phyloP scores from a whole-genome alignment of 2,888 invertebrate species.

The Apodemia hepburni region DNA sequence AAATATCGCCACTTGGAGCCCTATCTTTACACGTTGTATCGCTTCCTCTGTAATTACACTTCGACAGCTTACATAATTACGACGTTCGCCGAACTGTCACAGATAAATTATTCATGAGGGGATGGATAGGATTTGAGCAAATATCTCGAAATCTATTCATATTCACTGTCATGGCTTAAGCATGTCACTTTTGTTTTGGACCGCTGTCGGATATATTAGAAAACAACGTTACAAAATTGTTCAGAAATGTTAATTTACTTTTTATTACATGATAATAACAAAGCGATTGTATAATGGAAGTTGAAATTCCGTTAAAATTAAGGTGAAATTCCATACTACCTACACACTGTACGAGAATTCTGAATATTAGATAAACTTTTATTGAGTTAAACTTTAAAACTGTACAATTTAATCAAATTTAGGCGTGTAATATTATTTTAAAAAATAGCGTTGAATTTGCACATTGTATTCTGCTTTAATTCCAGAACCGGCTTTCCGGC shows the following conservation, averaged over 20 bases:
- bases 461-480: no score
- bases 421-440: no score
- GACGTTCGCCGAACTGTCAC: slow-evolving; percentile 44
- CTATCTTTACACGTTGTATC: slow-evolving; percentile 37
- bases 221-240: neutral
- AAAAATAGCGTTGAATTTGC: no score
- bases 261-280: neutral
- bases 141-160: slow-evolving; percentile 48
- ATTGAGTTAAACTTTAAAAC: no score
- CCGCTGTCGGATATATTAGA: slow-evolving; percentile 3
- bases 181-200: slow-evolving; percentile 21
- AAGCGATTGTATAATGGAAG: no score
- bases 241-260: neutral
- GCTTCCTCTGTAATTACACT: slow-evolving; percentile 48
- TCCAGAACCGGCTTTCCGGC: no score
- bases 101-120: slow-evolving; percentile 60
- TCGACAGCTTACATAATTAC: slow-evolving; percentile 51
- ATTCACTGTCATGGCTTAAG: slow-evolving; percentile 33
- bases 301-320: no score
- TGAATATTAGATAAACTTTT: no score
- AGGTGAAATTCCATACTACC: no score
- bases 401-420: no score
- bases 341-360: no score
- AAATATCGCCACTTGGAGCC: slow-evolving; percentile 45
- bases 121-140: slow-evolving; percentile 52